These are phyloP conservation scores for Melanotaenia maccullochi DNA, from an alignment of 2,797 vertebrate species.

Conservation along the genomic window DNA sequence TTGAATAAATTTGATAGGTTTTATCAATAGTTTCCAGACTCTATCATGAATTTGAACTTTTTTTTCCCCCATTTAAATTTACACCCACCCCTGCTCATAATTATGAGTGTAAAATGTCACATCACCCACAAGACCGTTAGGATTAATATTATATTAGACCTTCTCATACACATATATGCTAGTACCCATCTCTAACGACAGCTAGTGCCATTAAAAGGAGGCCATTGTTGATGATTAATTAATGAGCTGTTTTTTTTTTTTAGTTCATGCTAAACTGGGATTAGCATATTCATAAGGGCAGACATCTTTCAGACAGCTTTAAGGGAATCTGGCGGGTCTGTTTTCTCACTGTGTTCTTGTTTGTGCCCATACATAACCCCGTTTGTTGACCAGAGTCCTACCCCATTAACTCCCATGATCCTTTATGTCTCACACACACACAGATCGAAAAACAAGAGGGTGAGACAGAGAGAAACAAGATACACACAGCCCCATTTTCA, in stretches of 20 bases:
- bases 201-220: constrained; percentile 76
- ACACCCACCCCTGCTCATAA: background rate
- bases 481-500: constrained; percentile 78
- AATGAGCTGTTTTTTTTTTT: constrained; percentile 74
- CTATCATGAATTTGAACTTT: background rate
- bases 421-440: constrained; percentile 61
- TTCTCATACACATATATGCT: constrained; percentile 17
- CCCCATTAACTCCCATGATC: constrained; percentile 81
- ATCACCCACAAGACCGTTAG: constrained; percentile 8
- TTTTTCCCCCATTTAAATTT: background rate
- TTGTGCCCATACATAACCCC: constrained; percentile 81
- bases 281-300: constrained; percentile 88
- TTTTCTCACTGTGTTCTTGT: constrained; percentile 81
- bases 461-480: constrained; percentile 38
- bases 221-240: constrained; percentile 85
- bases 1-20: background rate
- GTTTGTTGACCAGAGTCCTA: constrained; percentile 79
- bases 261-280: constrained; percentile 76
- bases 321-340: constrained; percentile 76
- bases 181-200: constrained; percentile 50
- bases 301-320: constrained; percentile 86
- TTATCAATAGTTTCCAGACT: background rate
- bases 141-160: constrained; percentile 36
- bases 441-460: constrained; percentile 33
- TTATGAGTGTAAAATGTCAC: background rate